Percentiles rank a stretch among this genome's conserved stretches.
Conservation (phyloP, 2,888 invertebrate species). For the Hypomecis punctinalis region DNA sequence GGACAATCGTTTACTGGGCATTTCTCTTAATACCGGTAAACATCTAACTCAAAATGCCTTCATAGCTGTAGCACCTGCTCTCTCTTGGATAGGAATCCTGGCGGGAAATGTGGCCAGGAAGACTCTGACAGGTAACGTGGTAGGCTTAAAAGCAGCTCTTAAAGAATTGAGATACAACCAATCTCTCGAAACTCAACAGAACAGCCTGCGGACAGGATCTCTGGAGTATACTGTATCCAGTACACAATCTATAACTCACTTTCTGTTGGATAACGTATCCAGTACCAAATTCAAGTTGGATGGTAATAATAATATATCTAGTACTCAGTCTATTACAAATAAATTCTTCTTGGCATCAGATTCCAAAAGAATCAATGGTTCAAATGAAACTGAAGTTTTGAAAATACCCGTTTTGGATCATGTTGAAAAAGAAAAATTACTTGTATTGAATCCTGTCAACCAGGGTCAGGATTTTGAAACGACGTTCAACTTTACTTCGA, state of each 20-base stretch:
- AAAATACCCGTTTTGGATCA: not conserved
- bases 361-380: not conserved
- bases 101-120: not conserved
- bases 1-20: slow-evolving; percentile 55
- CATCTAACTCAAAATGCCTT: slow-evolving; percentile 47
- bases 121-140: too few species aligned
- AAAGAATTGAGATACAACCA: not conserved
- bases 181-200: too few species aligned
- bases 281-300: too few species aligned
- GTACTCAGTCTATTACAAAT: too few species aligned
- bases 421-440: not conserved
- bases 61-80: slow-evolving; percentile 50
- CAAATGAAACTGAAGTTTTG: not conserved
- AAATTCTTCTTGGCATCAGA: too few species aligned
- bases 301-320: too few species aligned
- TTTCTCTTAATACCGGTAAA: slow-evolving; percentile 47
- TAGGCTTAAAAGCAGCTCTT: not conserved
- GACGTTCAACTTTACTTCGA: not conserved
- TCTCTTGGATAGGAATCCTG: slow-evolving; percentile 55
- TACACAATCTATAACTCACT: not conserved
- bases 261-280: not conserved
- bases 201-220: not conserved
- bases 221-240: not conserved
- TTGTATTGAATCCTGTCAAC: not conserved
- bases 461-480: not conserved